Conservation (phyloP, 1,140 invertebrate genomes). For the Tetraneura akinire region DNA sequence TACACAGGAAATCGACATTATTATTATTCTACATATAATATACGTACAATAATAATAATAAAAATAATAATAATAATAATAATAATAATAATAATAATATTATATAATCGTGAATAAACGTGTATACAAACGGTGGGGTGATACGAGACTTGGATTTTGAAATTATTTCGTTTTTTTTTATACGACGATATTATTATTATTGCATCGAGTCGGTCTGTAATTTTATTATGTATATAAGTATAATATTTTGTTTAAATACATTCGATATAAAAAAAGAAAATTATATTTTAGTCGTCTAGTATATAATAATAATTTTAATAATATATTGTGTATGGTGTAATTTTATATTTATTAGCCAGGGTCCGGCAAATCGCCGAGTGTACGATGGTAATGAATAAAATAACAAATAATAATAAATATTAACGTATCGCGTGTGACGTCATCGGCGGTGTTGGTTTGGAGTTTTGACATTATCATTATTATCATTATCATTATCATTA, state of each 20-base stretch:
- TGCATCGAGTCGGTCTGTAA: too few relatives aligned
- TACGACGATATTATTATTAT: neutral
- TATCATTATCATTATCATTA: neutral
- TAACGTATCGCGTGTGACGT: neutral
- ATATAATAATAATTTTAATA: neutral
- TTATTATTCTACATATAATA: neutral
- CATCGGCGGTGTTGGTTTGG: neutral
- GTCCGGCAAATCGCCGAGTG: too few relatives aligned
- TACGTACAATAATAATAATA: neutral
- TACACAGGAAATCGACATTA: neutral
- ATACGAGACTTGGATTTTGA: neutral
- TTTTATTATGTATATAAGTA: too few relatives aligned
- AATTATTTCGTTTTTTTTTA: constrained; percentile 6
- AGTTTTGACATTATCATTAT: constrained; percentile 18
- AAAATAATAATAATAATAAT: too few relatives aligned
- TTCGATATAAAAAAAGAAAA: too few relatives aligned
- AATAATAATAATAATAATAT: too few relatives aligned
- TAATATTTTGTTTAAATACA: too few relatives aligned
- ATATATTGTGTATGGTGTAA: neutral
- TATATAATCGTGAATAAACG: too few relatives aligned
- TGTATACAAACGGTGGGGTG: too few relatives aligned
- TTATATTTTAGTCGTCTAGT: neutral
- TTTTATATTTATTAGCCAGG: too few relatives aligned
- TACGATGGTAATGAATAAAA: too few relatives aligned
- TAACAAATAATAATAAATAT: neutral